Evolutionary conservation across 2,888 invertebrate genomes (phyloP).

Genomic region (Coelopa pilipes): DNA sequence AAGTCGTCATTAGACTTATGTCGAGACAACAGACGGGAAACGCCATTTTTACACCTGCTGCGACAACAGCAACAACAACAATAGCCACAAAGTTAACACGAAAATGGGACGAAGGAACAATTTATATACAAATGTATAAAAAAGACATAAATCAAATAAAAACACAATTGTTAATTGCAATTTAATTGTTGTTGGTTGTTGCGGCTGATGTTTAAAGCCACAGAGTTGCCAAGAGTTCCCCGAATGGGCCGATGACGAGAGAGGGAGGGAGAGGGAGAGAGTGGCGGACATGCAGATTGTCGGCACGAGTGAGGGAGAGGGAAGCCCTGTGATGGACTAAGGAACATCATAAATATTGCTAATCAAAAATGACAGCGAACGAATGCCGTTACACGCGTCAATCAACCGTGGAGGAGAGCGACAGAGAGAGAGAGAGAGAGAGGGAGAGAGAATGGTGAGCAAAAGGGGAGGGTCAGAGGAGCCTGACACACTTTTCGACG

Average conservation of each 20-base stretch:
- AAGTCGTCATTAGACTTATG: background rate
- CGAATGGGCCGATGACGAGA: no score
- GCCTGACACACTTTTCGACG: background rate
- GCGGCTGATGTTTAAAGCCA: no score
- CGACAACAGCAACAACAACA: background rate
- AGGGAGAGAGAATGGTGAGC: background rate
- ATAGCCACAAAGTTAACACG: background rate
- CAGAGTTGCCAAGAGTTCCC: no score
- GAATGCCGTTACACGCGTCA: background rate
- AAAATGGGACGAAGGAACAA: background rate
- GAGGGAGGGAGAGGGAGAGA: no score
- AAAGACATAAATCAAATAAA: background rate
- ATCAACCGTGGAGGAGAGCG: background rate
- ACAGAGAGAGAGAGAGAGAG: background rate
- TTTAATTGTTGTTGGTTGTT: constrained; percentile 18
- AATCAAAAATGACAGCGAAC: constrained; percentile 18
- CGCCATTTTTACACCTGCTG: background rate
- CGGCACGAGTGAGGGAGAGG: background rate
- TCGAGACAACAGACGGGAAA: background rate
- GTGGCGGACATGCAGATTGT: no score
- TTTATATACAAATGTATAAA: background rate
- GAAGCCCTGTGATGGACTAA: background rate
- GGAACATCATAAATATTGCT: background rate
- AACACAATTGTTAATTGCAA: constrained; percentile 14
- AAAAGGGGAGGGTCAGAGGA: background rate